Conservation (phyloP, 2,888 invertebrate genomes). For the Pseudococcus viburni region DNA sequence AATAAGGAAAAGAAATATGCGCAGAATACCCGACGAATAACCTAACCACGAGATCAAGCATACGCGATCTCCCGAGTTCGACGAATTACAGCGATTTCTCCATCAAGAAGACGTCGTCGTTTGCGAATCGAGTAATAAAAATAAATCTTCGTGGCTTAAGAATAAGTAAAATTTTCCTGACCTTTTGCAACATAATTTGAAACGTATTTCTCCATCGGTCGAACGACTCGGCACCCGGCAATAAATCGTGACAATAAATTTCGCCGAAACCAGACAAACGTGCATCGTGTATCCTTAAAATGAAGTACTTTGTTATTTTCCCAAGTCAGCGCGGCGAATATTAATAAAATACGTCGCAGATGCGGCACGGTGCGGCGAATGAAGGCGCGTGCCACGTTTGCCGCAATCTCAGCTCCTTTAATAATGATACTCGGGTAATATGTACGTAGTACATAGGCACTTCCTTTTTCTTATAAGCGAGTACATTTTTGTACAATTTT, state of each 20-base stretch:
- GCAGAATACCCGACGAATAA: background rate
- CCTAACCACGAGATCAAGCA: background rate
- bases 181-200: constrained; percentile 28
- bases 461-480: too few relatives aligned
- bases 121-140: constrained; percentile 20
- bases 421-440: too few relatives aligned
- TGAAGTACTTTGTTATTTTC: constrained; percentile 28
- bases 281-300: background rate
- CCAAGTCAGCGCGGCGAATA: background rate
- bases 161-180: background rate
- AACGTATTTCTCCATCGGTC: constrained; percentile 42
- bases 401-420: too few relatives aligned
- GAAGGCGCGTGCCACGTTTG: background rate
- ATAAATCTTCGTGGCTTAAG: constrained; percentile 43
- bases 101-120: constrained; percentile 14
- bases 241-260: constrained; percentile 36
- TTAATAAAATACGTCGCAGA: constrained; percentile 10
- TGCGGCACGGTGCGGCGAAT: background rate
- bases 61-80: background rate
- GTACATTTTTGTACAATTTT: too few relatives aligned
- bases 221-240: background rate
- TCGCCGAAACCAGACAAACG: constrained; percentile 17
- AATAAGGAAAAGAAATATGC: background rate
- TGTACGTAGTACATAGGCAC: too few relatives aligned
- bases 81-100: background rate